A percentile compares a stretch with the other conserved stretches of the same genome.
These are phyloP conservation scores for Spea bombifrons DNA, from an alignment of 2,113 vertebrate genomes.

Conservation along the genomic window DNA sequence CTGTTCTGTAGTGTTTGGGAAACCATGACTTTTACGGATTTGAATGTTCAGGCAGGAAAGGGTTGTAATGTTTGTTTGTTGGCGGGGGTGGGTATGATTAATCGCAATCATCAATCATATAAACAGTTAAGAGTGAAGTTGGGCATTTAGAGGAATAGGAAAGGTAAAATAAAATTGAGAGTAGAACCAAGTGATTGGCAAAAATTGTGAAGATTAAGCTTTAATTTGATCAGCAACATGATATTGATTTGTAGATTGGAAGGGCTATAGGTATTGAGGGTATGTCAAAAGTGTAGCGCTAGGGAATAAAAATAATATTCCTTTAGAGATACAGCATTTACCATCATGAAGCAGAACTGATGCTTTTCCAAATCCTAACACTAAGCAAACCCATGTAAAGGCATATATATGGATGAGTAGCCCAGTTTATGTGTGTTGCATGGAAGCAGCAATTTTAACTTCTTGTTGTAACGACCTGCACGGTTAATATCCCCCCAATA, in stretches of 20 bases:
- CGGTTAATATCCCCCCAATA: no score
- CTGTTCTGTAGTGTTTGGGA: conserved; percentile 15
- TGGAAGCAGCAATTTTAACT: no score
- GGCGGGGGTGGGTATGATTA: not conserved
- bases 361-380: no score
- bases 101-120: not conserved
- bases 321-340: no score
- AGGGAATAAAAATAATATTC: no score
- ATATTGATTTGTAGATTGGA: not conserved
- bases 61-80: not conserved
- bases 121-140: not conserved
- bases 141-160: not conserved
- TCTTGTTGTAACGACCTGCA: no score
- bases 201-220: not conserved
- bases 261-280: no score
- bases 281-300: no score
- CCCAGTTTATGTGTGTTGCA: no score
- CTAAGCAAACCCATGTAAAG: no score
- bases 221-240: not conserved
- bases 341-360: no score
- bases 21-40: conserved; percentile 4
- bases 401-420: no score
- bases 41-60: conserved; percentile 1
- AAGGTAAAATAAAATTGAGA: not conserved
- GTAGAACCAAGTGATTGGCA: not conserved